Base-by-base conservation (phyloP, 2,113 vertebrate species). In the Leptobrachium ailaonicum region DNA sequence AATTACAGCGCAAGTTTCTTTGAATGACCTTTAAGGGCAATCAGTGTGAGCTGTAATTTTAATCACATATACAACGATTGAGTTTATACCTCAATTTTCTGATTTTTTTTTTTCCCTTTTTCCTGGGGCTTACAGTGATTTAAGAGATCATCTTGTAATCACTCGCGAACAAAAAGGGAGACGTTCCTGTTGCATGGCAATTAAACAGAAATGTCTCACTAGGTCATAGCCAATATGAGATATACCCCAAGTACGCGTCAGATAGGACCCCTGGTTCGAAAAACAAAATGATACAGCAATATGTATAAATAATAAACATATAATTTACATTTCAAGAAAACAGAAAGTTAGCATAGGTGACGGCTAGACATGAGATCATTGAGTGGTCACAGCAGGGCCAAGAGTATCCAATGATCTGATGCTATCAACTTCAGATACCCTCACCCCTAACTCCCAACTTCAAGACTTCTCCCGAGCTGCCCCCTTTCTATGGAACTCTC, bases 11-110 rank as follows among this genome's bases (percentile, higher is more conserved):
- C 9, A 32, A 53, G 53, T 73, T n/a, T 72, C 13, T 3, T 40
- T 56, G 54, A 62, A 74, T 40, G 41, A 62, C 41, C 12, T 68
- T 43, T 43, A 68, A 68, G 66, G 66, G 12, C 72, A 74, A 62
- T 74, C 72, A 74, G 54, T 43, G 72, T 42, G 42, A 41, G 54
- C 13, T 32, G 72, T 63, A 62, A 74, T 74, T 62, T 74, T 73
- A 74, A 74, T 74, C 54, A 74, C 53, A 60, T 8, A 60, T 14
- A 60, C 56, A 60, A 60, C 9, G 56, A 60, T 14, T 60, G 47
- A 50, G 56, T 60, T 60, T 60, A 60, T 11, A 60, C 13, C 56
- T 60, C 10, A 12, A 8, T 60, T 60, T 12, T 60, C 56, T 1
- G 13, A 13, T 60, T 60, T 60, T 5, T 4, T 3, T 47, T 50